Evolutionary conservation across 2,113 vertebrate species (phyloP), one percentile per base, ranked within the genome.

Genomic region (Etheostoma cragini): DNA sequence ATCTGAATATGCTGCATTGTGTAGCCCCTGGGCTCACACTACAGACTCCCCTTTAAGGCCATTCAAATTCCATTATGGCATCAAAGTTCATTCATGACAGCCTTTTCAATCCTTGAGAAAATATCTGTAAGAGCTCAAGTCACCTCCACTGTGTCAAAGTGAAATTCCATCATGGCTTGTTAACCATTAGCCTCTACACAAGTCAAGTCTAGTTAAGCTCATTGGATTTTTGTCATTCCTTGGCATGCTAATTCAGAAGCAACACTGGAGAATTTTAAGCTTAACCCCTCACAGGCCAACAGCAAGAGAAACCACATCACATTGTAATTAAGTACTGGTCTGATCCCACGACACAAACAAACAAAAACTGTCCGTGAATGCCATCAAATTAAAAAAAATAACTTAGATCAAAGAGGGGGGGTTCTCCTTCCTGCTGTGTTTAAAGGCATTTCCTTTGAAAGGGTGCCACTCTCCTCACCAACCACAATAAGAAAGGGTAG

Each of bases 391-490:
- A 69, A 89, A 42, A 88, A 89, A 64, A 89, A 88, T 86, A 53
- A 71, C 60, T 45, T 45, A 46, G 71, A 62, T 82, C 50, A 24
- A 60, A 26, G 26, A 26, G 30, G 30, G 30, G 30, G 76, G 64
- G 63, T 89, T 90, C 82, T 87, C 78, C 75, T 86, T 92, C 87
- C 88, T 85, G 85, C 76, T 60, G 86, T 54, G 85, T 83, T 92
- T 91, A 92, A 87, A 87, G 84, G 88, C 80, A 85, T 89, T 92
- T 93, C 87, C 91, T 88, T 74, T 80, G 87, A 84, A 89, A 80
- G 7, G 35, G 56, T 89, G 86, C 83, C 82, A 90, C 60, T 26
- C 65, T 73, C 50, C 63, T 88, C 74, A 62, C 60, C 54, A 46
- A 58, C 58, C 24, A 70, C 30, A 65, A 57, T 47, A 76, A 70